Evolutionary conservation across 2,797 vertebrate species (phyloP).

Genomic region (Myotis myotis): DNA sequence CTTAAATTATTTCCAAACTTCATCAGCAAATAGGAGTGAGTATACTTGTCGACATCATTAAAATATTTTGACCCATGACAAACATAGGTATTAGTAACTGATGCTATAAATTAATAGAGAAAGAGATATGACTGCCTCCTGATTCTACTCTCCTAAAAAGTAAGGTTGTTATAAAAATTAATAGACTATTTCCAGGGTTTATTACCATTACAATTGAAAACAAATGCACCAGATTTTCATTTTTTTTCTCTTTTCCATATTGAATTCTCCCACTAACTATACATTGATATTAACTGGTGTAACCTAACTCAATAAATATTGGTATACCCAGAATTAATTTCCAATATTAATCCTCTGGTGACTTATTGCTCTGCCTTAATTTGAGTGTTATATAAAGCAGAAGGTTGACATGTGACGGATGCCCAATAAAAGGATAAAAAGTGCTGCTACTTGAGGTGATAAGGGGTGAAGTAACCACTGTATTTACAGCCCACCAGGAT

Average conservation of each 20-base stretch:
- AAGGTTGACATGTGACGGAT: not conserved
- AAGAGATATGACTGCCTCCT: not conserved
- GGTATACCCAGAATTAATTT: not conserved
- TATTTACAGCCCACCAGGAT: not conserved
- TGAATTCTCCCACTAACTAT: not conserved
- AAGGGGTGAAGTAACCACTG: not conserved
- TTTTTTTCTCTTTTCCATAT: not conserved
- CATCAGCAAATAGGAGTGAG: not conserved
- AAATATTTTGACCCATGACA: slow-evolving; percentile 19
- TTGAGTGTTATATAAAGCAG: not conserved
- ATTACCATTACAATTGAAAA: not conserved
- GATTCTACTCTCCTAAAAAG: not conserved
- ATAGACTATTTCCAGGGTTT: not conserved
- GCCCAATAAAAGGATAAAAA: not conserved
- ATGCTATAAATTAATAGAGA: not conserved
- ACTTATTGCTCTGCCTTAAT: not conserved
- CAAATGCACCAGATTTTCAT: not conserved
- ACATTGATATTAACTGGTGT: not conserved
- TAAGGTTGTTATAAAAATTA: not conserved
- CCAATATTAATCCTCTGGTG: not conserved
- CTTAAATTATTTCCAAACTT: not conserved
- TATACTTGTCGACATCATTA: not conserved
- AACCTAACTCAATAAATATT: not conserved
- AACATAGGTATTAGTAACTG: not conserved
- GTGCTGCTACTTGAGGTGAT: not conserved